These are phyloP conservation scores for Plectus sambesii DNA, from an alignment of 1,140 invertebrate species.

Conservation along the genomic window DNA sequence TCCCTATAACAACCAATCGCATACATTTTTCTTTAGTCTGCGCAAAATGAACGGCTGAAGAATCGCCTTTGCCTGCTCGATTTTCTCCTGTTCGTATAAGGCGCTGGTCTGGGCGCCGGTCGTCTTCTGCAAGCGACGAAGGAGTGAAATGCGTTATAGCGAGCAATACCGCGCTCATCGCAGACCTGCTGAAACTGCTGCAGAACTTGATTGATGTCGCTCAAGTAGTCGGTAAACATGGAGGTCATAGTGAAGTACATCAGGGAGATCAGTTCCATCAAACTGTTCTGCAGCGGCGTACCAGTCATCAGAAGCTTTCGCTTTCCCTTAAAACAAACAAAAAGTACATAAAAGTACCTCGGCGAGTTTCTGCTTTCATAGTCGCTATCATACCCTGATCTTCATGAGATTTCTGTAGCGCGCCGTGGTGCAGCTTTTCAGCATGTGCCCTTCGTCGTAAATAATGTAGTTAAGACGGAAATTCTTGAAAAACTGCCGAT, in stretches of 20 bases:
- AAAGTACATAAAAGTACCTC: background rate
- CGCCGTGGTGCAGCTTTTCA: conserved; percentile 87
- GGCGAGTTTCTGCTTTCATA: background rate
- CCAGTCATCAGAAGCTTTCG: conserved; percentile 49
- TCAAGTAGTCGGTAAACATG: conserved; percentile 74
- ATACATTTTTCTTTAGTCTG: conserved; percentile 62
- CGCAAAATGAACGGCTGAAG: conserved; percentile 89
- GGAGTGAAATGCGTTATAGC: background rate
- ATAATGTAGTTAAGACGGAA: conserved; percentile 78
- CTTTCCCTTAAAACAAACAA: conserved; percentile 26
- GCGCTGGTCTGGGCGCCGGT: background rate
- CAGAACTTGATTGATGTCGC: conserved; percentile 75
- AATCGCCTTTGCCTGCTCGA: conserved; percentile 75
- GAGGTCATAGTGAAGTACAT: conserved; percentile 90
- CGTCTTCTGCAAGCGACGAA: conserved; percentile 3
- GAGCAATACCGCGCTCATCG: conserved; percentile 45
- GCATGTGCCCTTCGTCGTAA: conserved; percentile 93
- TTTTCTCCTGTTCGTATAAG: conserved; percentile 34
- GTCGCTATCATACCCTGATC: conserved; percentile 57
- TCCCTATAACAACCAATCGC: too few relatives aligned
- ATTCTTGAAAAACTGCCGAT: conserved; percentile 76
- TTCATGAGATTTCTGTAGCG: conserved; percentile 70
- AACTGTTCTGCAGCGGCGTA: conserved; percentile 73
- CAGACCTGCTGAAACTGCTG: conserved; percentile 49
- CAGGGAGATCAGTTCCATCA: conserved; percentile 85